Conservation (phyloP, 2,113 vertebrate species). For the Gasterosteus aculeatus region DNA sequence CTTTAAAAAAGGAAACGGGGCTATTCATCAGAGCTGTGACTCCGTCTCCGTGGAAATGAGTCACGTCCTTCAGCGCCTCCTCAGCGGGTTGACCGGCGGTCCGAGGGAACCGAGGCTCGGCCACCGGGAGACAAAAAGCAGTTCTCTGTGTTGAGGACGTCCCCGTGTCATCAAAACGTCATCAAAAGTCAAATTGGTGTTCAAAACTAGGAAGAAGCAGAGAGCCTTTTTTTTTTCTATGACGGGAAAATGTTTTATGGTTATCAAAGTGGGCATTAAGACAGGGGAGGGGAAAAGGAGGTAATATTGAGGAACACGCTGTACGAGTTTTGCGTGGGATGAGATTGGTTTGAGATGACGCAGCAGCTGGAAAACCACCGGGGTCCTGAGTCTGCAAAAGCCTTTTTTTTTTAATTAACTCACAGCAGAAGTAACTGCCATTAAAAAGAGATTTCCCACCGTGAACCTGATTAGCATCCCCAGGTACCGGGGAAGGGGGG, state of each 20-base stretch:
- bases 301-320: conserved; percentile 18
- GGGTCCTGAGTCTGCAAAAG: conserved; percentile 49
- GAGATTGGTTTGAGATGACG: conserved; percentile 22
- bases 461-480: conserved; percentile 54
- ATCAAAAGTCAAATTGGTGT: too few relatives aligned
- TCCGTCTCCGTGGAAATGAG: conserved; percentile 67
- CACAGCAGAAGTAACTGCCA: conserved; percentile 50
- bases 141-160: too few relatives aligned
- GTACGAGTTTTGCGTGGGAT: conserved; percentile 35
- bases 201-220: background rate
- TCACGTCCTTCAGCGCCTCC: conserved; percentile 51
- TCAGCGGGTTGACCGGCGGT: conserved; percentile 42
- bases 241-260: conserved; percentile 12
- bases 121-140: conserved; percentile 41
- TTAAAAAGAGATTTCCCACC: conserved; percentile 62
- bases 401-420: conserved; percentile 63
- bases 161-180: too few relatives aligned
- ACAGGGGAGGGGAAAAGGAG: background rate
- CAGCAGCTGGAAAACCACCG: conserved; percentile 54
- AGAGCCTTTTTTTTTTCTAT: conserved; percentile 12
- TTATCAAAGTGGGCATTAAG: conserved; percentile 14
- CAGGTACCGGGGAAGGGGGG: conserved; percentile 2
- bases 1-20: conserved; percentile 70
- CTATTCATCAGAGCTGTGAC: conserved; percentile 73
- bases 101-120: conserved; percentile 17